A percentile compares a stretch with the other conserved stretches of the same genome.
phyloP scores from a whole-genome alignment of 2,888 invertebrate species.

The Creontiades dilutus region DNA sequence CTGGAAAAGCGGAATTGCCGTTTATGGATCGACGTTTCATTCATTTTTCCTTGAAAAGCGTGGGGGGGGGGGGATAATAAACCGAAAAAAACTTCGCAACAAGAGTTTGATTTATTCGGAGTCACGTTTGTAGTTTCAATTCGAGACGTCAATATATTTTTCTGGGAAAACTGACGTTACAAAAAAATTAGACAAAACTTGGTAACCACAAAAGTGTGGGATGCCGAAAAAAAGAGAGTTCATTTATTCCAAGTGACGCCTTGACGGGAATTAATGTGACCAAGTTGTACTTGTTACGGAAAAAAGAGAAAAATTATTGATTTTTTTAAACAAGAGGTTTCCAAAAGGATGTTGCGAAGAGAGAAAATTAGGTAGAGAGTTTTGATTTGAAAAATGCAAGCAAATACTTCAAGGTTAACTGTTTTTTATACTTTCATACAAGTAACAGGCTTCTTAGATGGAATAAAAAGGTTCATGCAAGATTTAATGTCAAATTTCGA shows the following conservation, averaged over 20 bases:
- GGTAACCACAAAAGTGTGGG: not conserved
- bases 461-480: no score
- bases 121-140: conserved; percentile 57
- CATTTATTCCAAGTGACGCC: not conserved
- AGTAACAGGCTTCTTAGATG: no score
- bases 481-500: no score
- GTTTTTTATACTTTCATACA: no score
- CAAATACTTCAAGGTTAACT: no score
- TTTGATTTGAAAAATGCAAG: no score
- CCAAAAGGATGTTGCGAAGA: not conserved
- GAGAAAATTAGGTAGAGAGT: no score
- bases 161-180: conserved; percentile 6
- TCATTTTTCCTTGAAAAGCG: not conserved
- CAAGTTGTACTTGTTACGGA: not conserved
- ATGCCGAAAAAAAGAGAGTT: not conserved
- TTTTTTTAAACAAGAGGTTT: not conserved
- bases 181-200: not conserved
- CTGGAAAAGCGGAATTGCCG: not conserved
- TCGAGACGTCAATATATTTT: conserved; percentile 46
- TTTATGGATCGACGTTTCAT: not conserved
- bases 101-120: conserved; percentile 57
- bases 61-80: no score
- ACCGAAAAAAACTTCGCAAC: not conserved
- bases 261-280: not conserved
- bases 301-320: no score